These are phyloP conservation scores for Capricornis sumatraensis DNA, from an alignment of 2,113 vertebrate genomes.

Conservation along the genomic window DNA sequence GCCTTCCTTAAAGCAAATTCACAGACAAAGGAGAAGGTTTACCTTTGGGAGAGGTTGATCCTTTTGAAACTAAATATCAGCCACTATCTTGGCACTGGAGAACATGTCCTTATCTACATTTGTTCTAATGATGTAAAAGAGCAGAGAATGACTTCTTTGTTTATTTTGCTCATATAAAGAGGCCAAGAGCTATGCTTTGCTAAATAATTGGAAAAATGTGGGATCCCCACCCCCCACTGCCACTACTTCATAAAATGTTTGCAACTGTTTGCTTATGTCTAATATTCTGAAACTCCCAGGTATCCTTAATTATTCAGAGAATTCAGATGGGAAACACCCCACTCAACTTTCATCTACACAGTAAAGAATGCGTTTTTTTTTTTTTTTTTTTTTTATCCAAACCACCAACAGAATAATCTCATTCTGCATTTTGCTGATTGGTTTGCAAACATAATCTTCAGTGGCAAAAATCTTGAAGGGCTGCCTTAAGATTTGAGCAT, in stretches of 20 bases:
- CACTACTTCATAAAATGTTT: constrained; percentile 44
- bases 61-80: background rate
- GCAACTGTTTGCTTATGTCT: constrained; percentile 39
- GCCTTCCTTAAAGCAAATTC: background rate
- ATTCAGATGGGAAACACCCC: constrained; percentile 56
- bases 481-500: constrained; percentile 62
- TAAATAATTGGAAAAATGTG: constrained; percentile 58
- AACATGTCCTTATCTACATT: background rate
- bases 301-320: constrained; percentile 58
- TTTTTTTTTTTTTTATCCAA: constrained; percentile 48
- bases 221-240: background rate
- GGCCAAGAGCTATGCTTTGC: background rate
- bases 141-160: background rate
- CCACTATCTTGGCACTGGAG: background rate
- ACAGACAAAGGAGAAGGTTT: background rate
- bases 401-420: constrained; percentile 60
- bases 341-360: constrained; percentile 43
- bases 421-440: constrained; percentile 64
- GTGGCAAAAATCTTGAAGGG: constrained; percentile 51
- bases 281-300: constrained; percentile 49
- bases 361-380: constrained; percentile 30
- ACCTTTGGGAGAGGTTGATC: background rate
- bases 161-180: constrained; percentile 38
- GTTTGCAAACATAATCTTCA: constrained; percentile 57
- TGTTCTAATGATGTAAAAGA: background rate